phyloP scores from a whole-genome alignment of 1,140 invertebrate species.

The Drosophila murphyi region DNA sequence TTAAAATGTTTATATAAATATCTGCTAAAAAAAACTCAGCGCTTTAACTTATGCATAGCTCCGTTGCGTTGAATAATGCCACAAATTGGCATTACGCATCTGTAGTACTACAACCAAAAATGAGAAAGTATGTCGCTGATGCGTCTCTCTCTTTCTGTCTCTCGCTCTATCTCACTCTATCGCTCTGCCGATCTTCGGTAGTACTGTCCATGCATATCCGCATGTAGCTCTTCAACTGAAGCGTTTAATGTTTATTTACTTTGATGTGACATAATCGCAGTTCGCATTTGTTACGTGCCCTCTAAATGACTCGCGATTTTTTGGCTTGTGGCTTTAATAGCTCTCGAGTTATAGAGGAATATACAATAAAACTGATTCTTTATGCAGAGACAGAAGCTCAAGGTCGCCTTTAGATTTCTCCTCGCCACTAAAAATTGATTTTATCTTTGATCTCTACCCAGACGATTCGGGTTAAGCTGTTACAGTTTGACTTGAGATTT shows the following conservation, averaged over 20 bases:
- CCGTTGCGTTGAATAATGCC: slow-evolving; percentile 58
- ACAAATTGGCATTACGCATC: slow-evolving; percentile 76
- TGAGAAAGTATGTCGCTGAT: slow-evolving; percentile 70
- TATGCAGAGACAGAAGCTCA: slow-evolving; percentile 43
- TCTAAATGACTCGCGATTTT: slow-evolving; percentile 62
- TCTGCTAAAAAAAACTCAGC: slow-evolving; percentile 19
- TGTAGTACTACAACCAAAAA: slow-evolving; percentile 32
- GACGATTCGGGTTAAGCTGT: slow-evolving; percentile 65
- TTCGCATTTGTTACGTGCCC: slow-evolving; percentile 44
- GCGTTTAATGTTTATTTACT: slow-evolving; percentile 76
- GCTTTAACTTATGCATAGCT: slow-evolving; percentile 59
- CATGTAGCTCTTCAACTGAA: slow-evolving; percentile 55
- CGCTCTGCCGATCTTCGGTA: neutral
- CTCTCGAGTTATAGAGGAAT: slow-evolving; percentile 20
- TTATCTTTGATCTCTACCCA: slow-evolving; percentile 31
- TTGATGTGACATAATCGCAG: slow-evolving; percentile 66
- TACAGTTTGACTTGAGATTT: slow-evolving; percentile 61
- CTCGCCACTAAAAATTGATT: slow-evolving; percentile 54
- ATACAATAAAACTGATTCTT: slow-evolving; percentile 50
- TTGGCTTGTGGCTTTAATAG: slow-evolving; percentile 11
- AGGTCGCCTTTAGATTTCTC: slow-evolving; percentile 74
- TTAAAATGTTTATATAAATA: slow-evolving; percentile 16
- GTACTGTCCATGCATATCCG: slow-evolving; percentile 42
- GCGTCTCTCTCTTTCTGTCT: slow-evolving; percentile 11
- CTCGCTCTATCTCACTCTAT: neutral